Conservation (phyloP, 2,888 invertebrate genomes). For the Orchestes rusci region DNA sequence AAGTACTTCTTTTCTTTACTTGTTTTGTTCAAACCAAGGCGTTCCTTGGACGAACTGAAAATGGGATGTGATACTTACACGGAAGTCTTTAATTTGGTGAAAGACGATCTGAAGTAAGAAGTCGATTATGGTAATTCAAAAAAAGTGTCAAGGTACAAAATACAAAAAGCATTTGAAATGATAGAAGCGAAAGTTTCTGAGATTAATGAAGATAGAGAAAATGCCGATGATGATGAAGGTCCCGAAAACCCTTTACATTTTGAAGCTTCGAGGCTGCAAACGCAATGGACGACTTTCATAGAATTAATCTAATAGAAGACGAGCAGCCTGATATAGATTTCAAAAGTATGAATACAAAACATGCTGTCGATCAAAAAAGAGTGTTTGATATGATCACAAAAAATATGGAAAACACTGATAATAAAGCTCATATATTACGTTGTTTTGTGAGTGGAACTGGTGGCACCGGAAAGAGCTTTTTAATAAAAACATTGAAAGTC, state of each 20-base stretch:
- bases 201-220: neutral
- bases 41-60: too few relatives aligned
- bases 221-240: neutral
- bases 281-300: neutral
- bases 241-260: neutral
- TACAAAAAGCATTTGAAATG: conserved; percentile 1
- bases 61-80: conserved; percentile 1
- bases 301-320: neutral
- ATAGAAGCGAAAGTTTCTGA: neutral
- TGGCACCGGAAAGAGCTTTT: too few relatives aligned
- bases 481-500: too few relatives aligned
- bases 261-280: neutral
- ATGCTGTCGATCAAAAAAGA: neutral
- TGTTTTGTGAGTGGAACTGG: too few relatives aligned
- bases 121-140: neutral
- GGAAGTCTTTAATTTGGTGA: neutral
- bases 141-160: neutral
- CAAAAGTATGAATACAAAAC: neutral
- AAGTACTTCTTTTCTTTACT: too few relatives aligned
- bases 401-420: too few relatives aligned
- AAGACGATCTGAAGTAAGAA: neutral
- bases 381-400: too few relatives aligned
- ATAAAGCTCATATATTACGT: too few relatives aligned
- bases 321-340: neutral
- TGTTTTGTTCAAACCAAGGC: too few relatives aligned